phyloP scores from a whole-genome alignment of 1,140 invertebrate genomes.

The Parapsyche elsis region DNA sequence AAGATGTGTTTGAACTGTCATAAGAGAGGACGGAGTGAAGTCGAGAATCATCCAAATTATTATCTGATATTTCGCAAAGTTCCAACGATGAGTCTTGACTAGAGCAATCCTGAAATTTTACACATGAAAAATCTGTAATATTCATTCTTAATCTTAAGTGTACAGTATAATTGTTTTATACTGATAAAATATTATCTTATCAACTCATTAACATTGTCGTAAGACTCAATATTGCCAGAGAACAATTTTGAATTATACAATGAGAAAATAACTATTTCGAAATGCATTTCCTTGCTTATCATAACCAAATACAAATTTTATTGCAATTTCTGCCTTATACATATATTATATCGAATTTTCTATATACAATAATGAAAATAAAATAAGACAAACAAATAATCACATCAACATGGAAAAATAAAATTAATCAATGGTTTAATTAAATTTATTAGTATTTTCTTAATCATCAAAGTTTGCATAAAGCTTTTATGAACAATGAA shows the following conservation, averaged over 20 bases:
- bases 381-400: too few species aligned
- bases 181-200: background rate
- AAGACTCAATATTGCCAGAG: background rate
- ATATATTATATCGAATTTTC: too few species aligned
- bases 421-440: too few species aligned
- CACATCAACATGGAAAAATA: background rate
- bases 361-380: too few species aligned
- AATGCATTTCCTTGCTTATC: too few species aligned
- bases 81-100: slow-evolving; percentile 68
- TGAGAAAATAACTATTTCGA: background rate
- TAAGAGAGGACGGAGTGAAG: slow-evolving; percentile 59
- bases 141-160: background rate
- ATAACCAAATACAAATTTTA: too few species aligned
- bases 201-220: background rate
- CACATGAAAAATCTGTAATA: background rate
- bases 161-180: background rate
- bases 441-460: too few species aligned
- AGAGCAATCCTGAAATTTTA: slow-evolving; percentile 65
- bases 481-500: too few species aligned
- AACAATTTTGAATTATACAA: background rate
- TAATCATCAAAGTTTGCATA: too few species aligned
- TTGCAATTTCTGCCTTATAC: too few species aligned
- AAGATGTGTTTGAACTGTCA: slow-evolving; percentile 57
- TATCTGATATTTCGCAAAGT: slow-evolving; percentile 63
- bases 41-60: slow-evolving; percentile 60